These are phyloP conservation scores for Kobus ellipsiprymnus DNA, from an alignment of 2,113 vertebrate genomes.

Conservation along the genomic window DNA sequence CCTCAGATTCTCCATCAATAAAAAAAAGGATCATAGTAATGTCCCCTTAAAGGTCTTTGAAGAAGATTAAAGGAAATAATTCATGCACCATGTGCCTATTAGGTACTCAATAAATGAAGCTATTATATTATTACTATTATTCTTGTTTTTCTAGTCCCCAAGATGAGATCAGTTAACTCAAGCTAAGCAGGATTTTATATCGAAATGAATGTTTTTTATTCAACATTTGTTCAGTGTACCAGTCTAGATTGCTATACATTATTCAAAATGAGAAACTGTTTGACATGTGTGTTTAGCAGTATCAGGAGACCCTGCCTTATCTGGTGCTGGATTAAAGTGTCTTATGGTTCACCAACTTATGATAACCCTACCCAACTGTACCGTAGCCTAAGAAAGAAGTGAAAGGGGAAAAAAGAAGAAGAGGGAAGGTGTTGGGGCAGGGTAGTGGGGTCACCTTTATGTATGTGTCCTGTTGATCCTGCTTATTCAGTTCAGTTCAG, in stretches of 20 bases:
- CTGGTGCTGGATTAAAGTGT: background rate
- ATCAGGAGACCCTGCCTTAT: background rate
- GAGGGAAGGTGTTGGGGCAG: background rate
- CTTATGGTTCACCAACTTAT: background rate
- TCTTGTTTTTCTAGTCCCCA: background rate
- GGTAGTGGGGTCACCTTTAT: background rate
- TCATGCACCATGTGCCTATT: background rate
- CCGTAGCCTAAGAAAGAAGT: background rate
- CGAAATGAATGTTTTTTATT: background rate
- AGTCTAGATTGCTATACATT: background rate
- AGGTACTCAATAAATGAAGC: background rate
- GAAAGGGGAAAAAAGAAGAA: background rate
- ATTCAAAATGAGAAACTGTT: background rate
- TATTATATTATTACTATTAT: background rate
- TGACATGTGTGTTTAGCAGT: background rate
- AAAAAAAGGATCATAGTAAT: background rate
- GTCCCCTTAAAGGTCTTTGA: background rate
- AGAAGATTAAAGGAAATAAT: background rate
- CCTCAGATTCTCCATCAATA: background rate
- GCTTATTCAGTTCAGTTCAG: background rate
- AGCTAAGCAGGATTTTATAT: background rate
- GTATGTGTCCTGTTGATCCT: background rate
- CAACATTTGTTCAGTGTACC: background rate
- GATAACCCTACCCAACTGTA: background rate
- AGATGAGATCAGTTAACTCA: background rate